Evolutionary conservation across 2,113 vertebrate genomes (phyloP), one percentile per base, ranked within the genome.

Genomic region (Forbesichthys papilliferus): DNA sequence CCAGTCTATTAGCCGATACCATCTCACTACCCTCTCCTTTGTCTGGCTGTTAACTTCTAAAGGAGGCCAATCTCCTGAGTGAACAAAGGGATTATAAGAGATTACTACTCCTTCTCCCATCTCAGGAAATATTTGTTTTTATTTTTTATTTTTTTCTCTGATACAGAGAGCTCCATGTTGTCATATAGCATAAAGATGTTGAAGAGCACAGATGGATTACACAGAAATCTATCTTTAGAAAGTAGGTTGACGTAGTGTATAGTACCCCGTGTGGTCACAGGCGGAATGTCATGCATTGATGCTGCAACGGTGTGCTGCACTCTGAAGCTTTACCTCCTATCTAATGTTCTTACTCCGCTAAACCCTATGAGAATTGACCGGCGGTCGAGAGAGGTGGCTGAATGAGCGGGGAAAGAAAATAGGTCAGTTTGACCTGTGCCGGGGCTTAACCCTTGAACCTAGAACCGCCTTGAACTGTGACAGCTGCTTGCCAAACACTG

Each of bases 1-100:
- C 36, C 36, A 83, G 85, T 91, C 90, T 89, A 89, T 90, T 91
- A 88, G 75, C 63, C 75, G 88, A 92, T 91, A 88, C 74, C 85
- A 88, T 90, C 89, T 62, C 69, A 82, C 86, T 74, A 86, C 88
- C 88, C 83, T 68, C 76, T 85, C 89, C 86, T 87, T 86, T 89
- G 86, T 87, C 85, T 86, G 83, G 75, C 84, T 84, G 81, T 69
- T 84, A 82, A 90, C 89, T 90, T 93, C 86, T 88, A 84, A 89
- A 88, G 85, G 65, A 85, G 86, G 83, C 86, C 88, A 87, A 88
- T 88, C 87, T 90, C 88, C 80, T 65, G 85, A 83, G 90, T 77
- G 81, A 85, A 89, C 83, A 88, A 87, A 72, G 86, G 36, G 88
- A 90, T 92, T 90, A 91, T 64, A 82, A 83, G 71, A 91, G 89